A percentile compares a stretch with the other conserved stretches of the same genome.
These are phyloP conservation scores for Merops nubicus DNA, from an alignment of 2,113 vertebrate genomes.

Conservation along the genomic window DNA sequence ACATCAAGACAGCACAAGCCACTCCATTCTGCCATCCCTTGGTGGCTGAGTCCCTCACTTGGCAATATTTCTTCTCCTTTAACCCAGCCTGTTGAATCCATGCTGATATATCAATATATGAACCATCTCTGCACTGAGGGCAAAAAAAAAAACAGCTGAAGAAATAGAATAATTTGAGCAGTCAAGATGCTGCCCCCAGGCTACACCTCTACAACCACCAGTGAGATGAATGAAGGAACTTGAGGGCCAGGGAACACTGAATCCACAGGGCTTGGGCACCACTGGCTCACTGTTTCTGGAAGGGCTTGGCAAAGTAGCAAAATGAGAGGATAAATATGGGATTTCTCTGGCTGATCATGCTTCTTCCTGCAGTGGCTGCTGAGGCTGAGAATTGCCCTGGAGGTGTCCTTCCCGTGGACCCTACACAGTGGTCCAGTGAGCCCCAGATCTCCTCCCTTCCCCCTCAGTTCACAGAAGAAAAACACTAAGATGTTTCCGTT, in stretches of 20 bases:
- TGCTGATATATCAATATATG: neutral
- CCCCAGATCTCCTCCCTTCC: conserved; percentile 11
- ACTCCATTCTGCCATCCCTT: neutral
- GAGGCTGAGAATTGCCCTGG: neutral
- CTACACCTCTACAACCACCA: neutral
- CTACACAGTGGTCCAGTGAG: conserved; percentile 48
- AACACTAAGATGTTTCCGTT: conserved; percentile 61
- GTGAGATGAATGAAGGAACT: neutral
- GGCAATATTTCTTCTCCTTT: neutral
- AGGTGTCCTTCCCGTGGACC: neutral
- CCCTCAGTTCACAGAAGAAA: conserved; percentile 57
- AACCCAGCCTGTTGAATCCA: neutral
- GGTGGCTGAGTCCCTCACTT: neutral
- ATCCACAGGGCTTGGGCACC: neutral
- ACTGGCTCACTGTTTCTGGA: neutral
- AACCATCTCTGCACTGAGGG: neutral
- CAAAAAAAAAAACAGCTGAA: conserved; percentile 2
- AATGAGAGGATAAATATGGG: neutral
- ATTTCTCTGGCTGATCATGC: neutral
- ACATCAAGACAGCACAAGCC: neutral
- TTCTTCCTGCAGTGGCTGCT: neutral
- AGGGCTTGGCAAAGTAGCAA: neutral
- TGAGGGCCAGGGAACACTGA: neutral
- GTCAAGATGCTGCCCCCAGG: neutral
- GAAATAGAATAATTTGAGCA: neutral